Base-by-base conservation (phyloP, 2,113 vertebrate species). In the Gorsachius goisagi region DNA sequence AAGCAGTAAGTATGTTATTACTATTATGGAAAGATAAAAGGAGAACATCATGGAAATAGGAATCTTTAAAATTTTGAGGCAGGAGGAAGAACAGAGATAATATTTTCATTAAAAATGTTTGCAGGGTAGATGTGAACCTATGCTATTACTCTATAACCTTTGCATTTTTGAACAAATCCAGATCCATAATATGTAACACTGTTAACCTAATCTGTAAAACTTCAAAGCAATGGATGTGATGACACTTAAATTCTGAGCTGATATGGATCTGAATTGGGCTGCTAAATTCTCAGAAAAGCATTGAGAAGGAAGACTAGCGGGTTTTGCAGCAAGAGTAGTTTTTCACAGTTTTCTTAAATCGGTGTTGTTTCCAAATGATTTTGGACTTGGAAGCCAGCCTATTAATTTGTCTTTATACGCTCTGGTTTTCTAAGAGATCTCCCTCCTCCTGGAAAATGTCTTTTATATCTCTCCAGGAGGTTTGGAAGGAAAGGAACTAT, bases 1-100 rank as follows among this genome's bases (percentile, higher is more conserved):
- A 47, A 76, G 84, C 81, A 95, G n/a, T 71, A 73, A 93, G 89
- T 85, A 62, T 60, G 66, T 89, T 95, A 88, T 94, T 95, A 89
- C 49, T 37, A 66, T 87, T 91, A 88, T 63, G 67, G 71, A 76
- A 89, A 72, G 55, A 79, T 92, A 85, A 93, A 94, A 93, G 30
- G 22, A 95, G 33, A 90, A 73, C 26, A 59, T 95, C 74, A 75
- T 55, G 47, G 86, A 33, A 92, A 89, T 69, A 85, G 41, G 33
- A 68, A 85, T 87, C 45, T 76, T 82, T 39, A 69, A 87, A 80
- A 66, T 85, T 76, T 81, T 77, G 44, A 72, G 44, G 62, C n/a
- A 63, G 22, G 15, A 12, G 35, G 17, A 85, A 88, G 59, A 71
- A 66, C 23, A 75, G 35, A 68, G 49, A 60, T 78, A 71, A 59